Evolutionary conservation across 1,140 invertebrate species (phyloP), one percentile per base, ranked within the genome.

Genomic region (Drosophila azteca): DNA sequence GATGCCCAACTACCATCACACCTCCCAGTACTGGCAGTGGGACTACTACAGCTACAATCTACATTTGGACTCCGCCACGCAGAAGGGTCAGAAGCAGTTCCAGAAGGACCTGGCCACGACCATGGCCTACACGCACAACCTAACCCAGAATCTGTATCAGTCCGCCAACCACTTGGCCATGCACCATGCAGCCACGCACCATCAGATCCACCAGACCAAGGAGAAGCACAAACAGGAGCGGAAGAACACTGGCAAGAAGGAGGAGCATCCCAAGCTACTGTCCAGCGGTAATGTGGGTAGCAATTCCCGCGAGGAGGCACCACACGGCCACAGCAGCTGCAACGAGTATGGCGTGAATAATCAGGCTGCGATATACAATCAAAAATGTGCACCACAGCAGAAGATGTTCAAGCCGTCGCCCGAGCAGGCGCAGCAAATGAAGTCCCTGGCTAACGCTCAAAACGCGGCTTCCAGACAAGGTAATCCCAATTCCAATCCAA

Each of bases 1-100:
- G 67, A 93, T 94, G 58, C 93, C 93, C 0, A 94, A 94, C 72
- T 94, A 94, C 66, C 93, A 94, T 67, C 93, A 94, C 68, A 93
- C 93, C 11, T 80, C 94, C 92, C 88, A 95, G 70, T 95, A 94
- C 78, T 94, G 94, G 92, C 93, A 94, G 71, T 95, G 94, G 94
- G 94, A 95, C 61, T 92, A 93, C 35, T 93, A 93, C 53, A 90
- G 93, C 8, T 94, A 94, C 60, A 94, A 94, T 66, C 78, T 94
- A 0, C 93, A 93, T 60, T 83, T 94, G 35, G 93, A 94, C 45
- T 60, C 88, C 1, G 62, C 87, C 6, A 41, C 80, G 9, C 90
- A 90, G 48, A 91, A 92, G 65, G 81, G 73, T 11, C 90, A 91
- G 54, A 91, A 91, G 55, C 90, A 92, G 65, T 91, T 91, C 49